Conservation (phyloP, 2,797 vertebrate genomes). For the Lacerta bilineata region DNA sequence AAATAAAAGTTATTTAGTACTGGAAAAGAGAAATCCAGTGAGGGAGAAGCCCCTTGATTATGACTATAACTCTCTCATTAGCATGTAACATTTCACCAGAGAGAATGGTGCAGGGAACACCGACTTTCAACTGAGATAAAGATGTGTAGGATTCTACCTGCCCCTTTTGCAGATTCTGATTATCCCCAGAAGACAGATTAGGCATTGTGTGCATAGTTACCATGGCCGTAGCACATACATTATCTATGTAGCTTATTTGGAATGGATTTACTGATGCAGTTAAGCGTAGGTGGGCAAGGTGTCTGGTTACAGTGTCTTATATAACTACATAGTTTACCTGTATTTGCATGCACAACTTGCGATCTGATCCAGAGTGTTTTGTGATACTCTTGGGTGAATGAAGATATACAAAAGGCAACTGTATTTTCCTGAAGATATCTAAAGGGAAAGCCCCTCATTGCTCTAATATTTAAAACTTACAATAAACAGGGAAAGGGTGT, state of each 20-base stretch:
- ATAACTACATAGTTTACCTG: constrained; percentile 40
- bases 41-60: not conserved
- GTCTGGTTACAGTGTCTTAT: constrained; percentile 17
- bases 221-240: constrained; percentile 22
- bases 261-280: constrained; percentile 56
- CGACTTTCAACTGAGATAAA: constrained; percentile 31
- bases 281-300: constrained; percentile 31
- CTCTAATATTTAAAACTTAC: constrained; percentile 72
- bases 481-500: constrained; percentile 24
- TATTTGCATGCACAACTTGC: constrained; percentile 44
- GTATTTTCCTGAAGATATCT: constrained; percentile 48
- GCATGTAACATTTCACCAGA: not conserved
- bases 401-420: constrained; percentile 37
- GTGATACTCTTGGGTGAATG: constrained; percentile 49
- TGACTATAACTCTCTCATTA: not conserved
- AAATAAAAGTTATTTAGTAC: not conserved
- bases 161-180: not conserved
- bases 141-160: not conserved
- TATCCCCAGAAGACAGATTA: constrained; percentile 16
- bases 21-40: not conserved
- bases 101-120: constrained; percentile 39
- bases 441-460: constrained; percentile 58
- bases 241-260: constrained; percentile 50
- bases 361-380: constrained; percentile 49
- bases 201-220: constrained; percentile 4